These are phyloP conservation scores for Pseudorhiza aurosa DNA, from an alignment of 30 jellyfish, hydroid and myxozoan species.

Conservation along the genomic window DNA sequence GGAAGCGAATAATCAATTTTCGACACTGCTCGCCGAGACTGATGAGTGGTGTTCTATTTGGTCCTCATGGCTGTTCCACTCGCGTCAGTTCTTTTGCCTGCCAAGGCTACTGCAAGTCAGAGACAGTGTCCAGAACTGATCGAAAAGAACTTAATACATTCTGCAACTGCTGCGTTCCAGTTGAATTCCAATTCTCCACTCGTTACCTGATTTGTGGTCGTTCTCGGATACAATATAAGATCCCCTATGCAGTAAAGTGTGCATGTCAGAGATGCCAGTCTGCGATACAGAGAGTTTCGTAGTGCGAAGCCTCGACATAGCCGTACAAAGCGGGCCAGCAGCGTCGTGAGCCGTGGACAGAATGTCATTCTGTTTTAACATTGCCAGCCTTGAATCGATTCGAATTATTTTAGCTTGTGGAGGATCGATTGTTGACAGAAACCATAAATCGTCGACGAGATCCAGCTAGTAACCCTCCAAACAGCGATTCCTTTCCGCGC, in stretches of 20 bases:
- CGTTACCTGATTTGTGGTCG: neutral
- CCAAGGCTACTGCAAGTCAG: conserved; percentile 63
- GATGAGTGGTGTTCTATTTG: neutral
- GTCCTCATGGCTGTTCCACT: conserved; percentile 33
- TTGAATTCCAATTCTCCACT: neutral
- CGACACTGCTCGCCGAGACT: conserved; percentile 40
- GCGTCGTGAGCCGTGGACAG: neutral
- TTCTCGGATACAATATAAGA: too few relatives aligned
- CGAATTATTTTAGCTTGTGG: neutral
- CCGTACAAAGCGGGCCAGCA: neutral
- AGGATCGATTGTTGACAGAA: neutral
- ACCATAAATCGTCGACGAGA: neutral
- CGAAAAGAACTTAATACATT: conserved; percentile 15
- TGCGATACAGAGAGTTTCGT: neutral
- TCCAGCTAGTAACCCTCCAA: too few relatives aligned
- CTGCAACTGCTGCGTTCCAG: conserved; percentile 54
- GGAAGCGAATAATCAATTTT: conserved; percentile 38
- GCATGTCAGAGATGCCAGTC: conserved; percentile 41
- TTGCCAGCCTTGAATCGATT: neutral
- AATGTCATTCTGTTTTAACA: conserved; percentile 1
- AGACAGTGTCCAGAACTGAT: conserved; percentile 41
- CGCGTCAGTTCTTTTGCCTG: conserved; percentile 20
- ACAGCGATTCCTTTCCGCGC: too few relatives aligned
- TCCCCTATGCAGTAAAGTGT: conserved; percentile 16
- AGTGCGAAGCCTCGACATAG: neutral